These are phyloP conservation scores for Gobius niger DNA, from an alignment of 2,113 vertebrate genomes.

Conservation along the genomic window DNA sequence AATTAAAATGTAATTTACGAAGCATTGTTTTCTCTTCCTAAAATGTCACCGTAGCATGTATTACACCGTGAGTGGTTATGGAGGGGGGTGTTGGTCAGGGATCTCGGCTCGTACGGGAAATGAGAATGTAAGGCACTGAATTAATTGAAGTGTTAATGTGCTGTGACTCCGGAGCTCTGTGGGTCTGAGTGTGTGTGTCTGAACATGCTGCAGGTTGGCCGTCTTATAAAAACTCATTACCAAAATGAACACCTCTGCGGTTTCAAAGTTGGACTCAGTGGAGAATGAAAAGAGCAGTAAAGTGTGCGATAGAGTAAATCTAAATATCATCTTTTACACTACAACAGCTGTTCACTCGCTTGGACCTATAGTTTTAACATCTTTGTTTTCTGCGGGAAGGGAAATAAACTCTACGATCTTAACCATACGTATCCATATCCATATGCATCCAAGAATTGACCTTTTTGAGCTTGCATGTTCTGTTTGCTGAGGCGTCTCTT, in stretches of 20 bases:
- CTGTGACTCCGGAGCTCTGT: conserved; percentile 56
- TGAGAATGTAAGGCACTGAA: conserved; percentile 63
- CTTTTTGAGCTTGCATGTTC: too few species aligned
- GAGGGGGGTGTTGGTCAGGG: conserved; percentile 46
- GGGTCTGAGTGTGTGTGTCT: background rate
- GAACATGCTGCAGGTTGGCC: conserved; percentile 54
- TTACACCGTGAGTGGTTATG: conserved; percentile 32
- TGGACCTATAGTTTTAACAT: background rate
- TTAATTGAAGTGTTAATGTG: conserved; percentile 77
- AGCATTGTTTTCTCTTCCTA: conserved; percentile 56
- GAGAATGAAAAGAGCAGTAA: conserved; percentile 25
- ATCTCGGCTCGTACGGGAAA: conserved; percentile 65
- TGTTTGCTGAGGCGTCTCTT: too few species aligned
- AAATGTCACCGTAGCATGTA: conserved; percentile 60
- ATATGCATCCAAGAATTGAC: background rate
- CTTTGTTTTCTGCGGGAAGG: background rate
- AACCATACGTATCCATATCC: background rate
- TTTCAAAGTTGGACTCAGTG: conserved; percentile 43
- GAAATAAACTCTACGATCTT: background rate
- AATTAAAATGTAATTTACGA: conserved; percentile 67
- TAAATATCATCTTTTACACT: conserved; percentile 7
- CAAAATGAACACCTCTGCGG: conserved; percentile 53
- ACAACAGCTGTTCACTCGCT: background rate
- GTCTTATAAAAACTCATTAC: conserved; percentile 68
- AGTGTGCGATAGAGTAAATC: conserved; percentile 5